A percentile compares a stretch with the other conserved stretches of the same genome.
These are phyloP conservation scores for Dipodomys spectabilis DNA, from an alignment of 2,113 vertebrate species.

Conservation along the genomic window DNA sequence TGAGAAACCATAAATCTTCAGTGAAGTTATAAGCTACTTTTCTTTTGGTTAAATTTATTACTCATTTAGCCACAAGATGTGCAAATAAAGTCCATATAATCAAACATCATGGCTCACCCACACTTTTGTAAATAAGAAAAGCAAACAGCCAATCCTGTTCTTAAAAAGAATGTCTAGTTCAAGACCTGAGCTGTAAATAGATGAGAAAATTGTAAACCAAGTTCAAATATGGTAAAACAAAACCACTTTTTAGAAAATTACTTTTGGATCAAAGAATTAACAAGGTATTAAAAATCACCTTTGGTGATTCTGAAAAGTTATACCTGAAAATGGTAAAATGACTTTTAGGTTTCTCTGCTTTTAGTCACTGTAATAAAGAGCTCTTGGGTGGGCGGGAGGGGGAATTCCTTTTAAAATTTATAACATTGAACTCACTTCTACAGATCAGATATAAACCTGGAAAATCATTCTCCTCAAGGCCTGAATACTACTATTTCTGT, in stretches of 20 bases:
- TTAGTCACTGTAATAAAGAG: slow-evolving; percentile 34
- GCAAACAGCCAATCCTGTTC: slow-evolving; percentile 45
- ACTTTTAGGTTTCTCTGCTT: neutral
- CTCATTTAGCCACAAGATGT: slow-evolving; percentile 35
- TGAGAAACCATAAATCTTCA: slow-evolving; percentile 21
- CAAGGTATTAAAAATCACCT: neutral
- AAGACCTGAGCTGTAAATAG: slow-evolving; percentile 57
- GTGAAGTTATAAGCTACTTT: slow-evolving; percentile 28
- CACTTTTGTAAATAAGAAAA: slow-evolving; percentile 61
- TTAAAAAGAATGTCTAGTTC: slow-evolving; percentile 50
- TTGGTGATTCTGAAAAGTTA: slow-evolving; percentile 16
- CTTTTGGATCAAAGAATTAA: slow-evolving; percentile 17
- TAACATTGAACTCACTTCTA: slow-evolving; percentile 52
- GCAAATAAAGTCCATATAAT: slow-evolving; percentile 27
- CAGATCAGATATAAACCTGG: slow-evolving; percentile 63
- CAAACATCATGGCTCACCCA: neutral
- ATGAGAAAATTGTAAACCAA: slow-evolving; percentile 49
- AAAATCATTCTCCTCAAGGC: slow-evolving; percentile 67
- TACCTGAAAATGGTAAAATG: neutral
- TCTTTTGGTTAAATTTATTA: slow-evolving; percentile 21
- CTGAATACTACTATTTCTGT: slow-evolving; percentile 65
- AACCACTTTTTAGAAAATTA: slow-evolving; percentile 23
- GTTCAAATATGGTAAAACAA: neutral
- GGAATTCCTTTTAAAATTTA: slow-evolving; percentile 12
- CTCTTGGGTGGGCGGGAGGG: neutral